Percentiles rank a stretch among this genome's conserved stretches.
Evolutionary conservation across 2,113 vertebrate genomes (phyloP).

Genomic region (Octodon degus): DNA sequence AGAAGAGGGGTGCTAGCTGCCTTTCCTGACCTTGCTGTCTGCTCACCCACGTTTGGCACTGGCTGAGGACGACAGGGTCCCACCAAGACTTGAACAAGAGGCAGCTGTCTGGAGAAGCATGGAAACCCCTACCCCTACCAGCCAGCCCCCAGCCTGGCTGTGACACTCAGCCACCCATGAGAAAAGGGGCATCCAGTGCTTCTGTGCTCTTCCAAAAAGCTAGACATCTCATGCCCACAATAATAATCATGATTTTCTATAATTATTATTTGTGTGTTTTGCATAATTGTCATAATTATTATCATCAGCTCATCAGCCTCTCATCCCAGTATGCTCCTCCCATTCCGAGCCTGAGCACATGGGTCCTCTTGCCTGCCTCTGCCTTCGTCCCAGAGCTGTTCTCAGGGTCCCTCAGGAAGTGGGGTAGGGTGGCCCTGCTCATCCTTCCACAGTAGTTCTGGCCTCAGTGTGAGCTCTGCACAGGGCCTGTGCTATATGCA

Average conservation of each 20-base stretch:
- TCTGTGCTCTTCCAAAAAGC: slow-evolving; percentile 69
- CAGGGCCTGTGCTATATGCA: background rate
- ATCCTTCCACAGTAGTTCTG: background rate
- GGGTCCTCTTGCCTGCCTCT: slow-evolving; percentile 49
- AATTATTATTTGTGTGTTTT: slow-evolving; percentile 83
- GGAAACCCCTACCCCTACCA: background rate
- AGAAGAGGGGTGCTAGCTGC: background rate
- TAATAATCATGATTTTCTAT: slow-evolving; percentile 79
- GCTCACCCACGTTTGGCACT: background rate
- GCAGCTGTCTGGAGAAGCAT: background rate
- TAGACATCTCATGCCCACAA: slow-evolving; percentile 75
- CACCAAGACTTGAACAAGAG: background rate
- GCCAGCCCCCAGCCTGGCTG: background rate
- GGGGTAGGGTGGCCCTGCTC: background rate
- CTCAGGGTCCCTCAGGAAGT: background rate
- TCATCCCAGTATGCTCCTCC: slow-evolving; percentile 65
- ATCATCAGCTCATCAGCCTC: slow-evolving; percentile 81
- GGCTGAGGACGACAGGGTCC: background rate
- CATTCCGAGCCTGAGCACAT: slow-evolving; percentile 47
- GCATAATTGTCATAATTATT: slow-evolving; percentile 85
- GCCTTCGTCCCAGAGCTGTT: background rate
- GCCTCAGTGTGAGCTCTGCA: background rate
- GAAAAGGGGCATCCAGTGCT: slow-evolving; percentile 31
- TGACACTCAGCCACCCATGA: slow-evolving; percentile 31
- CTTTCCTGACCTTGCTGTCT: background rate